Conservation (phyloP, 2,797 vertebrate genomes). For the Euphonia xanthogaster region DNA sequence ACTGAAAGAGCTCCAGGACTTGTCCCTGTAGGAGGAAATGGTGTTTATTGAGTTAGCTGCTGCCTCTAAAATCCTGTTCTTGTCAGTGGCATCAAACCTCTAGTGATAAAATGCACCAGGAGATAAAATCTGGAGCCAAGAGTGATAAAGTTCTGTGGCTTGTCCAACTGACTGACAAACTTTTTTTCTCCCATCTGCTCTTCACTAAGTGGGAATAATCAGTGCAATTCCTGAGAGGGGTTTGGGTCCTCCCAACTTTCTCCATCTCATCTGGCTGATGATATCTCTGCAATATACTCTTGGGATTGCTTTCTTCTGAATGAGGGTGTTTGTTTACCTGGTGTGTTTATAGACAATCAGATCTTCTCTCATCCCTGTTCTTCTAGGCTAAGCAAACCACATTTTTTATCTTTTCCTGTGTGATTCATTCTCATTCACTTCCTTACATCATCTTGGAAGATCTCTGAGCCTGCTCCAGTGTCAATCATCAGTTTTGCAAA, state of each 20-base stretch:
- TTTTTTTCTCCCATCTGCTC: not conserved
- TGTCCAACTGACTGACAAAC: not conserved
- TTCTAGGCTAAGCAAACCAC: not conserved
- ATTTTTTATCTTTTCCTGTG: not conserved
- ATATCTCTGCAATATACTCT: not conserved
- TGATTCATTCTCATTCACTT: not conserved
- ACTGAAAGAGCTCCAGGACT: not conserved
- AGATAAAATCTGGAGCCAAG: not conserved
- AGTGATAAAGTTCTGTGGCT: not conserved
- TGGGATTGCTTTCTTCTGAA: not conserved
- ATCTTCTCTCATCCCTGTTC: not conserved
- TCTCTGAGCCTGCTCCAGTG: not conserved
- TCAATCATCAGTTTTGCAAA: not conserved
- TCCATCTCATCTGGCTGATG: not conserved
- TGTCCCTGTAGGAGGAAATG: not conserved
- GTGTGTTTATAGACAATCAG: not conserved
- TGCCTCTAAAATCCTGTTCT: not conserved
- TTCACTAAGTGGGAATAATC: not conserved
- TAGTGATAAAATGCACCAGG: not conserved
- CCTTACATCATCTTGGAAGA: not conserved
- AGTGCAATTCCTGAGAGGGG: not conserved
- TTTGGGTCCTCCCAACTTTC: not conserved
- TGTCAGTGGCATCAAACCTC: not conserved
- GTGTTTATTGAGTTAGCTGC: not conserved
- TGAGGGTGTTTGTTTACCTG: not conserved